A percentile compares a stretch with the other conserved stretches of the same genome.
Evolutionary conservation across 2,797 vertebrate genomes (phyloP).

Genomic region (Enteromius trimaculatus): DNA sequence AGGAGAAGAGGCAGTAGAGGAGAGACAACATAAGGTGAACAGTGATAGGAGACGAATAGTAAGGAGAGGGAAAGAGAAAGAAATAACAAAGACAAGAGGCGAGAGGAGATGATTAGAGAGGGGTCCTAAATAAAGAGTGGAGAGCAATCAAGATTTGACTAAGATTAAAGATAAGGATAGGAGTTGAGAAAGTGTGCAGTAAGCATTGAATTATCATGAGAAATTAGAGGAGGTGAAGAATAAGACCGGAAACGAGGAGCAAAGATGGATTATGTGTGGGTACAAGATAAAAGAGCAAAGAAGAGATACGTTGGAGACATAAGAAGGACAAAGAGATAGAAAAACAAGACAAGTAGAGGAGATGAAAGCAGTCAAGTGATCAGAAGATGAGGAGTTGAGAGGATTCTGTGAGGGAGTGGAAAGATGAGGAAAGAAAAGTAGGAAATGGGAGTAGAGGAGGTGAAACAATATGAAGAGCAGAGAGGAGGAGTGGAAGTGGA

Average conservation of each 20-base stretch:
- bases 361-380: background rate
- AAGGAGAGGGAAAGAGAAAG: background rate
- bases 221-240: background rate
- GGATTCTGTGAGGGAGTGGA: background rate
- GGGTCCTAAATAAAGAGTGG: background rate
- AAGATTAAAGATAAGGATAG: background rate
- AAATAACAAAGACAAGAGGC: background rate
- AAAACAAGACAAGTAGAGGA: background rate
- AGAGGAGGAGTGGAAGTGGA: background rate
- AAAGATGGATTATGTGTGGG: background rate
- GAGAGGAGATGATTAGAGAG: background rate
- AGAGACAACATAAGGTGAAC: background rate
- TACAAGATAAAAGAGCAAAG: background rate
- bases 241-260: background rate
- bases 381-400: background rate
- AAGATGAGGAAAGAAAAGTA: background rate
- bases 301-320: background rate
- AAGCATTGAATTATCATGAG: background rate
- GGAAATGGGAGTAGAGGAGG: too few species aligned
- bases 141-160: background rate
- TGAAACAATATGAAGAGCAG: background rate
- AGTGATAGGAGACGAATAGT: background rate
- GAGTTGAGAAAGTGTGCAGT: background rate
- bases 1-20: background rate
- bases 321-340: too few species aligned